Evolutionary conservation across 2,113 vertebrate species (phyloP).

Genomic region (Felis chaus): DNA sequence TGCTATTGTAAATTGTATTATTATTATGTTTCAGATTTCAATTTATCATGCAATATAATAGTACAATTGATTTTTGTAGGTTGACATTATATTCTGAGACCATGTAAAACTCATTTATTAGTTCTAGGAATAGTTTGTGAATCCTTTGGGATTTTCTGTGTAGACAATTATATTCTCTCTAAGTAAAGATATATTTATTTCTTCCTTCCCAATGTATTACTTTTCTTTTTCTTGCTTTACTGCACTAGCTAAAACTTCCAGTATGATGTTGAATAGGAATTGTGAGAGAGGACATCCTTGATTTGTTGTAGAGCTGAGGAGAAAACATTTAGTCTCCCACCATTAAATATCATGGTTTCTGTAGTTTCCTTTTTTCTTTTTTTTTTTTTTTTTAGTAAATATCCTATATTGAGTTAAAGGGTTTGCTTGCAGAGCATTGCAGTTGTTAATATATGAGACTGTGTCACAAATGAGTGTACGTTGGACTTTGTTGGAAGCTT

Average conservation of each 20-base stretch:
- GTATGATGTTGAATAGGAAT: neutral
- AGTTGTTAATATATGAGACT: neutral
- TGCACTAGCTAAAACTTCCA: neutral
- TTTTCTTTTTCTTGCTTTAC: neutral
- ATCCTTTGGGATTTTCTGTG: neutral
- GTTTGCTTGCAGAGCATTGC: neutral
- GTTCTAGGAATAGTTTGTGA: neutral
- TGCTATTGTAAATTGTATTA: neutral
- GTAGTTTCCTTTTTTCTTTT: neutral
- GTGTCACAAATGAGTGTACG: neutral
- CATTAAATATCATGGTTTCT: neutral
- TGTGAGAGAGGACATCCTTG: neutral
- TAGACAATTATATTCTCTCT: neutral
- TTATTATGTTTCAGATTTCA: neutral
- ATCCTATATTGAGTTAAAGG: neutral
- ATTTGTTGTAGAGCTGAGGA: neutral
- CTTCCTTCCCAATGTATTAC: neutral
- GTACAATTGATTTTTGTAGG: neutral
- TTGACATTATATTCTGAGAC: neutral
- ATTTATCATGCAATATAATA: neutral
- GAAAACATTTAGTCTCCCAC: neutral
- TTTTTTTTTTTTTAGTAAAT: neutral
- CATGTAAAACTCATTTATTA: neutral
- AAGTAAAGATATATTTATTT: neutral
- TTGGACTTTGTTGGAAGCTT: neutral